Conservation (phyloP, 1,140 invertebrate genomes). For the Elymnias hypermnestra region DNA sequence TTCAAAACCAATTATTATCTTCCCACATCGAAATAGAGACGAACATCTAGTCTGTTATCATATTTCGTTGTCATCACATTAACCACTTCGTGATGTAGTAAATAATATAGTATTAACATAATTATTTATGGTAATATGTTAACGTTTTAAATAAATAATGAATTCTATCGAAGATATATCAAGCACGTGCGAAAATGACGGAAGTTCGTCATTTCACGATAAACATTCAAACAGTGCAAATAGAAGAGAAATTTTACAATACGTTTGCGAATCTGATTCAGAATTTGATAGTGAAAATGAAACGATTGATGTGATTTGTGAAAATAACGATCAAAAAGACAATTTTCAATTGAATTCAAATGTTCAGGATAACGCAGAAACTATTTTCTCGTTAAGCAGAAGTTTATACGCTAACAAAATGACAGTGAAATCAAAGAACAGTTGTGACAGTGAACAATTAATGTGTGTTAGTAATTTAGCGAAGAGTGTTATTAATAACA, state of each 20-base stretch:
- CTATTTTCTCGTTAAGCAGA: conserved; percentile 14
- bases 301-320: conserved; percentile 67
- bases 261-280: conserved; percentile 36
- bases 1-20: conserved; percentile 61
- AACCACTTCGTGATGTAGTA: conserved; percentile 3
- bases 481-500: conserved; percentile 26
- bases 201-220: conserved; percentile 20
- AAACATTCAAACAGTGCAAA: conserved; percentile 25
- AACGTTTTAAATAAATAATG: conserved; percentile 31
- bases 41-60: conserved; percentile 7
- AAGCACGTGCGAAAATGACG: conserved; percentile 55
- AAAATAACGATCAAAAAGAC: conserved; percentile 44
- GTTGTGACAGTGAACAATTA: conserved; percentile 30
- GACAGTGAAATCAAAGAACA: conserved; percentile 26
- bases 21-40: conserved; percentile 1
- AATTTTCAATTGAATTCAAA: conserved; percentile 5
- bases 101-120: conserved; percentile 6
- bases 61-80: background rate
- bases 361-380: conserved; percentile 7
- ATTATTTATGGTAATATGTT: background rate
- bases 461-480: conserved; percentile 25
- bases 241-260: conserved; percentile 19
- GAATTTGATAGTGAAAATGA: conserved; percentile 69
- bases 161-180: conserved; percentile 49
- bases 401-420: conserved; percentile 27